Evolutionary conservation across 2,888 invertebrate genomes (phyloP).

Genomic region (Leucophenga montana): DNA sequence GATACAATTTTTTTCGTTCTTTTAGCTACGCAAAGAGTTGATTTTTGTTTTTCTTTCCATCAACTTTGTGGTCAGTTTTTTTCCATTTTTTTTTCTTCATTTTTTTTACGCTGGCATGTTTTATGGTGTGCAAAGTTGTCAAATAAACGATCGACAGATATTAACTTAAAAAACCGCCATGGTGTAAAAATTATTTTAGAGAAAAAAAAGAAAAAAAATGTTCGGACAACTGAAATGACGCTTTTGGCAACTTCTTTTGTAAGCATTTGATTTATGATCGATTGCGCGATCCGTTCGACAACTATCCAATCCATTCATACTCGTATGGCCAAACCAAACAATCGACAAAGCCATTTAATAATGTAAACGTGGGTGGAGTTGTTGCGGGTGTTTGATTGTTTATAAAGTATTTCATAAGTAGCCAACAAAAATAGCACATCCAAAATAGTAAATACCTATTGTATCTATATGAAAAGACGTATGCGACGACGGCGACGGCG

Average conservation of each 20-base stretch:
- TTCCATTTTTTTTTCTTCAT: not conserved
- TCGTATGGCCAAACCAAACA: conserved; percentile 39
- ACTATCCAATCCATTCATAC: too few species aligned
- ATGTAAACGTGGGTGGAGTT: conserved; percentile 13
- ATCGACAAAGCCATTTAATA: not conserved
- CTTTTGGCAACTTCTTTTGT: conserved; percentile 31
- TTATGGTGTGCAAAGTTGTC: conserved; percentile 33
- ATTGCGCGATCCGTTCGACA: not conserved
- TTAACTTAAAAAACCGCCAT: conserved; percentile 11
- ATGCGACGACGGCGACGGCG: conserved; percentile 35
- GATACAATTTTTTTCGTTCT: not conserved
- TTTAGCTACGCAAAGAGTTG: not conserved
- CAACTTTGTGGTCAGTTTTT: not conserved
- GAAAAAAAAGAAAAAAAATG: not conserved
- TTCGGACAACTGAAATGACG: conserved; percentile 30
- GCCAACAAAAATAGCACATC: conserved; percentile 39
- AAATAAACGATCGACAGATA: conserved; percentile 10
- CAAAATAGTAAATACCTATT: conserved; percentile 10
- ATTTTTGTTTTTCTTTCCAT: conserved; percentile 2
- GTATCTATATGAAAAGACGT: conserved; percentile 31
- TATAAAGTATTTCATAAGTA: conserved; percentile 40
- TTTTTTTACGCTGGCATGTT: conserved; percentile 2
- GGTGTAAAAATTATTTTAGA: not conserved
- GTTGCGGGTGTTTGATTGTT: conserved; percentile 30
- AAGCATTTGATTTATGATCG: conserved; percentile 54